A percentile compares a stretch with the other conserved stretches of the same genome.
phyloP scores from a whole-genome alignment of 2,888 invertebrate species.

The Nephrotoma flavescens region DNA sequence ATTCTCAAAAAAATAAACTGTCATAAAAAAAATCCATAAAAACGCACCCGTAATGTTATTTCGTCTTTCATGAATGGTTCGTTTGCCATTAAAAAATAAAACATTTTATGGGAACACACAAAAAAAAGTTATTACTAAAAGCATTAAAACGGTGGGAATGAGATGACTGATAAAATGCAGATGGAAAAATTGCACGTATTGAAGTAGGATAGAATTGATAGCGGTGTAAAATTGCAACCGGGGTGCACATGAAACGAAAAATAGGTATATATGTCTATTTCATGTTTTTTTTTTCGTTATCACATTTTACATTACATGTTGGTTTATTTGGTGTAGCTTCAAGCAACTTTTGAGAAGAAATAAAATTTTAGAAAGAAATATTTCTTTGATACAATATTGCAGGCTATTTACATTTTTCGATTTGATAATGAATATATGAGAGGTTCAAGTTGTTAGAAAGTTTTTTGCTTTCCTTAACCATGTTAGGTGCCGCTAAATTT shows the following conservation, averaged over 20 bases:
- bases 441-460: too few relatives aligned
- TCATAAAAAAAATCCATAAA: background rate
- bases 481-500: too few relatives aligned
- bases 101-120: background rate
- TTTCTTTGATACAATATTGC: too few relatives aligned
- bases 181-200: background rate
- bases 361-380: too few relatives aligned
- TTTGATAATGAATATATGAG: too few relatives aligned
- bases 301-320: too few relatives aligned
- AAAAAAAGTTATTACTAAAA: background rate
- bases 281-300: background rate
- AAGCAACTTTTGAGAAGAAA: background rate
- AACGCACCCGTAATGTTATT: background rate
- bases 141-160: background rate
- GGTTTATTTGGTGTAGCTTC: background rate
- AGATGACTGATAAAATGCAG: background rate
- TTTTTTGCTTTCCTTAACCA: too few relatives aligned
- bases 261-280: background rate
- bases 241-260: background rate
- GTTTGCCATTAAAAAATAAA: conserved; percentile 3
- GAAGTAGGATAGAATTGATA: background rate
- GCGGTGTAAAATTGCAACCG: background rate
- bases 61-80: conserved; percentile 2
- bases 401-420: too few relatives aligned
- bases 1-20: background rate